Evolutionary conservation across 2,797 vertebrate species (phyloP).

Genomic region (Galagoides demidoff): DNA sequence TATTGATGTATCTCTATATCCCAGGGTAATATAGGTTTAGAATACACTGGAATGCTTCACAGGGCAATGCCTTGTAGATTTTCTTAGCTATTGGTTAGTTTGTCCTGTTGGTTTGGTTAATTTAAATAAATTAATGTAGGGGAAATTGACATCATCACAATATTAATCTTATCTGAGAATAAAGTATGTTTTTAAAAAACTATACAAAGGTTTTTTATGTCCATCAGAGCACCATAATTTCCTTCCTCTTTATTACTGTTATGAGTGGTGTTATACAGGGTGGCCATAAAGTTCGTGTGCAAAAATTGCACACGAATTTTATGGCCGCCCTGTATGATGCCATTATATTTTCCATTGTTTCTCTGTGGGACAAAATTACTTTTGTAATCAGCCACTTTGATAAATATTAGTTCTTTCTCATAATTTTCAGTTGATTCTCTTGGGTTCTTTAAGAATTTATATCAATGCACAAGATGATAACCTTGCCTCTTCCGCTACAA

Average conservation of each 20-base stretch:
- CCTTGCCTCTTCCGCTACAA: slow-evolving; percentile 28
- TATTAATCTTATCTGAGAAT: slow-evolving; percentile 23
- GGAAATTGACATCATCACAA: slow-evolving; percentile 15
- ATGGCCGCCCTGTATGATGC: neutral
- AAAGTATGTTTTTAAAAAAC: slow-evolving; percentile 38
- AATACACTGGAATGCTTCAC: neutral
- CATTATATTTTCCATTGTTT: slow-evolving; percentile 26
- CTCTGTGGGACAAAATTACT: slow-evolving; percentile 8
- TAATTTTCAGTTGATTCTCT: slow-evolving; percentile 10
- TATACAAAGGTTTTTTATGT: neutral
- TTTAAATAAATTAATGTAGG: slow-evolving; percentile 50
- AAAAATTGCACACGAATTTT: too few species aligned
- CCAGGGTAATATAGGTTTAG: neutral
- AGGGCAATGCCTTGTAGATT: neutral
- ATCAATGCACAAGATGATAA: neutral
- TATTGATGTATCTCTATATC: neutral
- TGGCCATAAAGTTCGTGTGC: too few species aligned
- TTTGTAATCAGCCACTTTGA: neutral
- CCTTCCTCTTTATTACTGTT: neutral
- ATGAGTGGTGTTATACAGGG: neutral
- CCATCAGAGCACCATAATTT: neutral
- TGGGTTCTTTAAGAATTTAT: slow-evolving; percentile 46
- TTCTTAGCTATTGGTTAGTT: neutral
- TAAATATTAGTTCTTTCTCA: slow-evolving; percentile 6
- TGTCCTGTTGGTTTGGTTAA: neutral